Evolutionary conservation across 2,888 invertebrate species (phyloP), one percentile per base, ranked within the genome.

Genomic region (Thera obeliscata): DNA sequence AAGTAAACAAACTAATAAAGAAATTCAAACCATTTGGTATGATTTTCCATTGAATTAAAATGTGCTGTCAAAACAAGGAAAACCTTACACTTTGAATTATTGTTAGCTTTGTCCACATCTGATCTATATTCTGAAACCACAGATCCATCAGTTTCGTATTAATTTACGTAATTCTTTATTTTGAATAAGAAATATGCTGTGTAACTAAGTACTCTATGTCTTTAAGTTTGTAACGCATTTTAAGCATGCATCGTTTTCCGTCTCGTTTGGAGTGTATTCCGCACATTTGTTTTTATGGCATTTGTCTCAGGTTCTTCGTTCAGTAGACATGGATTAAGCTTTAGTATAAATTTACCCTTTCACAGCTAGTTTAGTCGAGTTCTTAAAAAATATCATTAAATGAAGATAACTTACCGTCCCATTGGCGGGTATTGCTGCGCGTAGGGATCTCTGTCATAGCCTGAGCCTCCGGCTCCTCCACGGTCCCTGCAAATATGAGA

Each of bases 371-470:
- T 46, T 9, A 5, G 8, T 49, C 49, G 36, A 2, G 22, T 3
- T 41, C 52, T 56, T 57, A 49, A 35, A 22, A 41, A 60, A 8
- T 36, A 36, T 7, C 35, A 3, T 4, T 46, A 61, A 38, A 12
- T 2, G 58, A 56, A 50, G 56, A 66, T 52, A 66, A 64, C 94
- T 89, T 84, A 94, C 94, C 94, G 91, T 85, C 90, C 93, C 89
- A 93, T 89, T 7, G 93, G 91, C 0, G 93, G 86, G 82, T 94
- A 94, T 76, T 90, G 92, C 75, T 93, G 94, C 0, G 87, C 87
- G 38, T 94, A 94, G 4, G 93, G 93, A 67, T 94, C 94, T 69
- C 94, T 75, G 70, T 94, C 94, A 54, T 93, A 93, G 59, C 94
- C 94, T 9, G 88, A 89, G 0, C 87, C 88, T 11, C 87, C 88